phyloP scores from a whole-genome alignment of 1,140 invertebrate genomes.

The Vanessa atalanta region DNA sequence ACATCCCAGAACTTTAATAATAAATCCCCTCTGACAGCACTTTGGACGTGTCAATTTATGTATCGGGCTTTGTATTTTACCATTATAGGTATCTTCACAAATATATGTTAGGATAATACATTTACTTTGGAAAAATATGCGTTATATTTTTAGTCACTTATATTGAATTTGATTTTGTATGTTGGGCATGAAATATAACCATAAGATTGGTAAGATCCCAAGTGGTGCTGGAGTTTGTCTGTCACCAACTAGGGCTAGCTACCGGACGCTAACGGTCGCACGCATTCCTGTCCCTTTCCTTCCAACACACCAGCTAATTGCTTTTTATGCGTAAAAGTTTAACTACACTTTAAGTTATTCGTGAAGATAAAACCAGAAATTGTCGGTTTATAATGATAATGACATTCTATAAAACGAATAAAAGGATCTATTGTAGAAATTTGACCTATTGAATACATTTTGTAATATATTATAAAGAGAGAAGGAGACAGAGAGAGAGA shows the following conservation, averaged over 20 bases:
- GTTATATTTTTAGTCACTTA: neutral
- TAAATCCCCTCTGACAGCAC: slow-evolving; percentile 31
- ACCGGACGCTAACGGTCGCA: slow-evolving; percentile 73
- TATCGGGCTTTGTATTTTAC: too few relatives aligned
- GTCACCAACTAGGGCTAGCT: slow-evolving; percentile 59
- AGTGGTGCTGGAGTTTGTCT: slow-evolving; percentile 35
- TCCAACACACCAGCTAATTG: slow-evolving; percentile 62
- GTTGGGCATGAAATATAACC: neutral
- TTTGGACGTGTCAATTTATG: neutral
- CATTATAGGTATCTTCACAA: too few relatives aligned
- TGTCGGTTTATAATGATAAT: too few relatives aligned
- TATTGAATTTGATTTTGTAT: neutral
- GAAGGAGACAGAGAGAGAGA: too few relatives aligned
- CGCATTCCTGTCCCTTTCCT: slow-evolving; percentile 64
- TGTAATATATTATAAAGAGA: too few relatives aligned
- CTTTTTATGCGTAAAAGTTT: slow-evolving; percentile 61
- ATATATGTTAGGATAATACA: too few relatives aligned
- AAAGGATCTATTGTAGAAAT: too few relatives aligned
- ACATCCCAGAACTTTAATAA: slow-evolving; percentile 34
- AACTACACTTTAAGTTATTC: slow-evolving; percentile 1
- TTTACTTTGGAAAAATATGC: too few relatives aligned
- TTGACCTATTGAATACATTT: too few relatives aligned
- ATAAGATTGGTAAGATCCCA: slow-evolving; percentile 11
- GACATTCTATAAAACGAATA: too few relatives aligned
- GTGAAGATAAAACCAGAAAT: too few relatives aligned